Percentiles rank a stretch among this genome's conserved stretches.
Evolutionary conservation across 2,113 vertebrate species (phyloP).

Genomic region (Bubo bubo): DNA sequence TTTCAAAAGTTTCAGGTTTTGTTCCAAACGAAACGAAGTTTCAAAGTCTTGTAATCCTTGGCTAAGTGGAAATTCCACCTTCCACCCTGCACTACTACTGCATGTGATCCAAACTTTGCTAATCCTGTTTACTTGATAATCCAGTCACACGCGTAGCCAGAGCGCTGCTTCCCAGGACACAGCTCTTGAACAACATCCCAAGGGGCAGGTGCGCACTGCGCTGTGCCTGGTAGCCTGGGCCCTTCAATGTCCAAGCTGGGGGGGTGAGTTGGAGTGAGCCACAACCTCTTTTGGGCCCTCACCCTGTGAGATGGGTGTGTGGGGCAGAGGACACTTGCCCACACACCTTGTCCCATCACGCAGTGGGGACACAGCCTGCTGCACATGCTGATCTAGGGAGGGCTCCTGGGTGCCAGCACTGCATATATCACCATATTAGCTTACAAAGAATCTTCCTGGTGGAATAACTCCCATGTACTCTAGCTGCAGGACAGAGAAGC

Average conservation of each 20-base stretch:
- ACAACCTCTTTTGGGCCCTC: not conserved
- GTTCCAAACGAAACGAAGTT: constrained; percentile 22
- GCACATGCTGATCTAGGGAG: not conserved
- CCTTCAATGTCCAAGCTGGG: not conserved
- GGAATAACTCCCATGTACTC: not conserved
- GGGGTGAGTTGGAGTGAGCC: not conserved
- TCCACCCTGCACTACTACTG: not conserved
- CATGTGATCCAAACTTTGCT: not conserved
- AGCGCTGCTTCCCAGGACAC: accelerated
- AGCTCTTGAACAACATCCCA: not conserved
- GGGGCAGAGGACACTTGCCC: not conserved
- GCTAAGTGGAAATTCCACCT: constrained; percentile 22
- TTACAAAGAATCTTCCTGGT: not conserved
- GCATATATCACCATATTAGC: not conserved
- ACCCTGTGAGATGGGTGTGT: accelerated
- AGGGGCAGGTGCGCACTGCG: not conserved
- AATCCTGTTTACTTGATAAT: not conserved
- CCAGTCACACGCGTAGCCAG: not conserved
- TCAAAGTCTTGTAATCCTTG: constrained; percentile 28
- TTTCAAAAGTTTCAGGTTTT: constrained; percentile 16
- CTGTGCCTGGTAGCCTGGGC: not conserved
- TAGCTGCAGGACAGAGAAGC: not conserved
- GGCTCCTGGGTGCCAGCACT: not conserved
- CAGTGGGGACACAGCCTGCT: accelerated
- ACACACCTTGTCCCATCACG: not conserved